These are phyloP conservation scores for Pelecanoides urinatrix DNA, from an alignment of 2,113 vertebrate species.

Conservation along the genomic window DNA sequence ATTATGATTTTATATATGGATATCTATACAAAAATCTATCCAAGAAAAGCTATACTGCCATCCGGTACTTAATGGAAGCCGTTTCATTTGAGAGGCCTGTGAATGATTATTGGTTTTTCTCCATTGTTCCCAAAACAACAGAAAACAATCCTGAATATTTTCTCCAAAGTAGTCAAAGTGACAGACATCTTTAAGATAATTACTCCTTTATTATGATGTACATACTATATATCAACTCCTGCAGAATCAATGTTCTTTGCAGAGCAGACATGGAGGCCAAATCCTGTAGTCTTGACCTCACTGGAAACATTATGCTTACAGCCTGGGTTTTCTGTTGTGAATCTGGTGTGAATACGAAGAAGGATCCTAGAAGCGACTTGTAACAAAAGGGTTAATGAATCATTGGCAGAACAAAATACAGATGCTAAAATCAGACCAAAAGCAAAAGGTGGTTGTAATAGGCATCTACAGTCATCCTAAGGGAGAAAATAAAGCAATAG, in stretches of 20 bases:
- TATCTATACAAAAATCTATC: background rate
- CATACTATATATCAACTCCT: background rate
- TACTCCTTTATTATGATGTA: background rate
- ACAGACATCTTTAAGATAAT: background rate
- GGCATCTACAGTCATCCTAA: background rate
- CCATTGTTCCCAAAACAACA: background rate
- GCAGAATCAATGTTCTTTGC: background rate
- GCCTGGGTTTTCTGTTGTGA: background rate
- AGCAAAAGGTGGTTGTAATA: background rate
- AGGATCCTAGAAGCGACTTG: background rate
- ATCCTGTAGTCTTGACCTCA: background rate
- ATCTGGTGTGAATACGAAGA: background rate
- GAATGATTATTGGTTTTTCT: conserved; percentile 22
- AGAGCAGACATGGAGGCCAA: background rate
- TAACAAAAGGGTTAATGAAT: background rate
- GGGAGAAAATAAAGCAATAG: background rate
- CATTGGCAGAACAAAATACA: background rate
- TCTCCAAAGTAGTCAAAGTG: background rate
- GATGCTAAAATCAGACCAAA: background rate
- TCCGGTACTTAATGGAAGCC: background rate
- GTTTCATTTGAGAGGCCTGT: background rate
- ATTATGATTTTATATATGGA: background rate
- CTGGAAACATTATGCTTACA: background rate
- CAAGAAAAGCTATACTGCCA: background rate
- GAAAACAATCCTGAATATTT: conserved; percentile 17